Percentiles rank a stretch among this genome's conserved stretches.
These are phyloP conservation scores for Phoxinus phoxinus DNA, from an alignment of 2,113 vertebrate species.

Conservation along the genomic window DNA sequence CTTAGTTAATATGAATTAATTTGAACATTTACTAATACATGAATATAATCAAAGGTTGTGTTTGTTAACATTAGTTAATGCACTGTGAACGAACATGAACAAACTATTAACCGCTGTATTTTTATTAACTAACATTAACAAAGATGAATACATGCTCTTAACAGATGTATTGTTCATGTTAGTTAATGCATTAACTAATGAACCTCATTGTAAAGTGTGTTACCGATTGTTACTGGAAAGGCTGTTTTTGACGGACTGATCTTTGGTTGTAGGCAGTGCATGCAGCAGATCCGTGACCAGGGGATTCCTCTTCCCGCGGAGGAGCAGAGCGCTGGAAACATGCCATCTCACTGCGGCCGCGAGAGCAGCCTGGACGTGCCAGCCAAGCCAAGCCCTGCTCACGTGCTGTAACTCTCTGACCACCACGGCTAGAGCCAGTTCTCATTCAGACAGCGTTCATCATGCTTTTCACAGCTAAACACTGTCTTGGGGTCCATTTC, in stretches of 20 bases:
- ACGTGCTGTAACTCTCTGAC: constrained; percentile 74
- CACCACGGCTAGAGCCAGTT: neutral
- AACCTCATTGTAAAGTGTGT: too few relatives aligned
- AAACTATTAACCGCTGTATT: too few relatives aligned
- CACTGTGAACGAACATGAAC: too few relatives aligned
- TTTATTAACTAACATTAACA: too few relatives aligned
- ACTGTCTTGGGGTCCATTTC: neutral
- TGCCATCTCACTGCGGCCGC: constrained; percentile 85
- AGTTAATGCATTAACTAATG: too few relatives aligned
- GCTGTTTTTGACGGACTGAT: neutral
- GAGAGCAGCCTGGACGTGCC: constrained; percentile 85
- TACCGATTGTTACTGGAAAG: neutral
- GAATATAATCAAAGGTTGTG: too few relatives aligned
- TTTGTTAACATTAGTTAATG: too few relatives aligned
- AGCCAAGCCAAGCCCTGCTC: constrained; percentile 80
- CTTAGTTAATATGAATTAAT: too few relatives aligned
- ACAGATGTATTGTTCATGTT: too few relatives aligned
- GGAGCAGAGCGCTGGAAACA: constrained; percentile 73
- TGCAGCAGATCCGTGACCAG: constrained; percentile 83
- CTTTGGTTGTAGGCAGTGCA: constrained; percentile 80
- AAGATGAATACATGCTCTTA: too few relatives aligned
- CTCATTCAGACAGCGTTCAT: neutral
- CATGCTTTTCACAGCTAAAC: neutral
- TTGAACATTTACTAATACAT: too few relatives aligned
- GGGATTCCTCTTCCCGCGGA: constrained; percentile 75